These are phyloP conservation scores for Melieria omissa DNA, from an alignment of 2,888 invertebrate species.

Conservation along the genomic window DNA sequence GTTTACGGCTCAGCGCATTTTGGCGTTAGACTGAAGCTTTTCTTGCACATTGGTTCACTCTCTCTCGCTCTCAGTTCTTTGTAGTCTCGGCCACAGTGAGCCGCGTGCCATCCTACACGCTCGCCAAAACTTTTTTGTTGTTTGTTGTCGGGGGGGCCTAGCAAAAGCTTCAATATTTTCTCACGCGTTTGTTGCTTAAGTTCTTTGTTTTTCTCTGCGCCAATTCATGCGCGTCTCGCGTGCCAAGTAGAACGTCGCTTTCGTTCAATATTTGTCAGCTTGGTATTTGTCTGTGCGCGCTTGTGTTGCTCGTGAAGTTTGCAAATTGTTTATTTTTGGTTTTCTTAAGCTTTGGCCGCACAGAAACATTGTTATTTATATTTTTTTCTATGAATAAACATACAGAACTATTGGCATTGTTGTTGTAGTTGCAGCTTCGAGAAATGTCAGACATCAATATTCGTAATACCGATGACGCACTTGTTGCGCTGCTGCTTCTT, in stretches of 20 bases:
- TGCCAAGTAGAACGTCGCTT: conserved; percentile 1
- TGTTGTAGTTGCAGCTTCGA: neutral
- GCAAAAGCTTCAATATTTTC: conserved; percentile 13
- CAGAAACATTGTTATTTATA: no score
- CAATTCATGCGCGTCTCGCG: conserved; percentile 22
- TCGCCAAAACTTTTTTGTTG: no score
- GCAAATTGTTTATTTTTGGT: neutral
- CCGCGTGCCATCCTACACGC: no score
- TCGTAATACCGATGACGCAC: conserved; percentile 1
- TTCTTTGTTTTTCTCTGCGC: conserved; percentile 11
- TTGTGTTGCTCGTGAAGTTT: neutral
- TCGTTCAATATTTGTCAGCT: neutral
- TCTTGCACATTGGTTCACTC: no score
- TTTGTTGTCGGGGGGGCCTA: no score
- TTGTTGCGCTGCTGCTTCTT: neutral
- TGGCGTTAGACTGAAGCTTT: no score
- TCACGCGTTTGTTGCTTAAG: conserved; percentile 13
- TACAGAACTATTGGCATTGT: no score
- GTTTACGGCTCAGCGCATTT: no score
- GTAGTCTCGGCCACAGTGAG: no score
- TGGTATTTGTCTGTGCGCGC: neutral
- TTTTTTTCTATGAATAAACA: no score
- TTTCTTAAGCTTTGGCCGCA: neutral
- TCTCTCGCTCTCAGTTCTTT: no score
- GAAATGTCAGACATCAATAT: neutral